Base-by-base conservation (phyloP, 2,113 vertebrate genomes). In the Otocyon megalotis region DNA sequence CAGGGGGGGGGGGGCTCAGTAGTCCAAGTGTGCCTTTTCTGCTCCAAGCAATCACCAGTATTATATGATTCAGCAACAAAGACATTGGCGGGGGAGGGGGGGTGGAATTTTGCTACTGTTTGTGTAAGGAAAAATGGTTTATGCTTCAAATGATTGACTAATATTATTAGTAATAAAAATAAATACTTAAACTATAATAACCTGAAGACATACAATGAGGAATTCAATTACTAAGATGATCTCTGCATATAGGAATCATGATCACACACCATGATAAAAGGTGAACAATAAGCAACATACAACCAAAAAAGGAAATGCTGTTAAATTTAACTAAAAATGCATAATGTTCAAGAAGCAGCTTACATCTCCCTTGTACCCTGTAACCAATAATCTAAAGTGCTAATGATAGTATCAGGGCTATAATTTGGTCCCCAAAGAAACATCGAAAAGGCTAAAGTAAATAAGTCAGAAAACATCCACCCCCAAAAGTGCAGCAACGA, bases 391-490 rank as follows among this genome's bases (percentile, higher is more conserved):
- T 93, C 92, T 79, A 79, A 97, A 95, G 88, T 32, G 48, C 58
- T 95, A 93, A 95, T 90, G 90, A 91, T 72, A 84, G 88, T 50
- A 74, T 15, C 58, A 54, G 63, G 89, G 90, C n/a, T 92, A 43
- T 91, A 69, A 85, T 89, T 67, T 97, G 53, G n/a, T 92, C 87
- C 87, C 93, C 54, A 85, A 93, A 69, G 95, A 97, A 93, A 88
- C 72, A 93, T 28, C 82, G 9, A 76, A 94, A 76, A 96, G 88
- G 32, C 82, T 84, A 37, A 93, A 76, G 79, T 81, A 90, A 93
- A 35, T 67, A 65, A 72, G 37, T 19, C 20, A 53, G 53, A 63
- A 93, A 95, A 58, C 3, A 50, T 63, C 17, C 17, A 84, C 10
- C n/a, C 65, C 82, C 37, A 19, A 71, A 88, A 83, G 50, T 56